A percentile compares a stretch with the other conserved stretches of the same genome.
phyloP scores from a whole-genome alignment of 92 coral and sea anemone genomes.

The Ricordea florida region DNA sequence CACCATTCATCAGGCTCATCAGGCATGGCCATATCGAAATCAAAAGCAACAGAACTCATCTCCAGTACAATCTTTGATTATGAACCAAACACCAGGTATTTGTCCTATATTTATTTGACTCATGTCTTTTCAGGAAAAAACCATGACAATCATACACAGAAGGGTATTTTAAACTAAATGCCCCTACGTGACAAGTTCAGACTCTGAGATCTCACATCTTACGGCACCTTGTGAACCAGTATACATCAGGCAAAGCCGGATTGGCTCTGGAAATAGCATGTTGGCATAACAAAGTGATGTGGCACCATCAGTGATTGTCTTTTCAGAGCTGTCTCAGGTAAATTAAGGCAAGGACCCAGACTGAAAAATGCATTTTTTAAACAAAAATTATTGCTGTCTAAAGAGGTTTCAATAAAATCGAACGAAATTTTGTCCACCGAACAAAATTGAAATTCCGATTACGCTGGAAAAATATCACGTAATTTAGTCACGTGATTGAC shows the following conservation, averaged over 20 bases:
- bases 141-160: no score
- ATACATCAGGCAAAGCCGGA: no score
- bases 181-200: no score
- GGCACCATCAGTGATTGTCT: no score
- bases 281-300: no score
- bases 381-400: not conserved
- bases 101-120: not conserved
- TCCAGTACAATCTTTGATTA: slow-evolving; percentile 93
- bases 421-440: not conserved
- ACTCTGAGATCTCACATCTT: no score
- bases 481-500: not conserved
- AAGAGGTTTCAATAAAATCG: not conserved
- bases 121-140: not conserved
- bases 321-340: no score
- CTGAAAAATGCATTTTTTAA: not conserved
- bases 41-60: slow-evolving; percentile 90
- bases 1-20: slow-evolving; percentile 56
- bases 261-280: no score
- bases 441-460: not conserved
- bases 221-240: no score
- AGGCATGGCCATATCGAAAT: slow-evolving; percentile 67
- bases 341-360: not conserved
- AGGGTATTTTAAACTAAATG: no score
- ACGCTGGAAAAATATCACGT: not conserved
- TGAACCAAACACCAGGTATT: slow-evolving; percentile 89